These are phyloP conservation scores for Pipistrellus kuhlii DNA, from an alignment of 2,797 vertebrate genomes.

Conservation along the genomic window DNA sequence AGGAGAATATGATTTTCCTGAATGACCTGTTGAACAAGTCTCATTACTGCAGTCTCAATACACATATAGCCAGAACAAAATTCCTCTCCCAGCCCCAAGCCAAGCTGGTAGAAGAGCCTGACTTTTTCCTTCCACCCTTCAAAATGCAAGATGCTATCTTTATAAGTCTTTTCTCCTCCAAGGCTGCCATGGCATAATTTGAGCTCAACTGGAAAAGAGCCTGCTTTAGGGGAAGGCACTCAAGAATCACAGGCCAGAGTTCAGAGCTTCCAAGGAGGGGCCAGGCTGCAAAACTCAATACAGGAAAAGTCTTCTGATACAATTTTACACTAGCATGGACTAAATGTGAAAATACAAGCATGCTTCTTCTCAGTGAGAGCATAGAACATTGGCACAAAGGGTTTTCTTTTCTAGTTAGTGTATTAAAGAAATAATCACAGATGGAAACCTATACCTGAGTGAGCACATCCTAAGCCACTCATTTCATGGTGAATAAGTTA, in stretches of 20 bases:
- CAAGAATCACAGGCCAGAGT: neutral
- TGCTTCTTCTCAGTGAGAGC: neutral
- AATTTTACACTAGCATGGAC: neutral
- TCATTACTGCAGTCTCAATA: neutral
- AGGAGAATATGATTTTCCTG: slow-evolving; percentile 45
- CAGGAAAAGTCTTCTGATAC: neutral
- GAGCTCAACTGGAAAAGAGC: neutral
- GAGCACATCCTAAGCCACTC: neutral
- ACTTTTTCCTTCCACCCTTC: neutral
- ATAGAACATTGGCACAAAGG: neutral
- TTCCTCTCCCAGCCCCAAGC: neutral
- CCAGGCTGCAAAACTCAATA: neutral
- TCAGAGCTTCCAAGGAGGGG: neutral
- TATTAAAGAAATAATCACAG: slow-evolving; percentile 55
- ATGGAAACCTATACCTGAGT: neutral
- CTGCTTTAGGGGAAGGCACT: neutral
- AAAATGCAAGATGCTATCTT: neutral
- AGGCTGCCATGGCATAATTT: neutral
- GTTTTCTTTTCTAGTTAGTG: slow-evolving; percentile 31
- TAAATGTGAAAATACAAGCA: neutral
- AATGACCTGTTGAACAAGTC: slow-evolving; percentile 35
- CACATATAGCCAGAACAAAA: neutral
- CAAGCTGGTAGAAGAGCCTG: neutral
- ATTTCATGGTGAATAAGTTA: neutral
- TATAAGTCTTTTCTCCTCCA: neutral